Conservation (phyloP, 2,113 vertebrate species). For the Nycticorax nycticorax region DNA sequence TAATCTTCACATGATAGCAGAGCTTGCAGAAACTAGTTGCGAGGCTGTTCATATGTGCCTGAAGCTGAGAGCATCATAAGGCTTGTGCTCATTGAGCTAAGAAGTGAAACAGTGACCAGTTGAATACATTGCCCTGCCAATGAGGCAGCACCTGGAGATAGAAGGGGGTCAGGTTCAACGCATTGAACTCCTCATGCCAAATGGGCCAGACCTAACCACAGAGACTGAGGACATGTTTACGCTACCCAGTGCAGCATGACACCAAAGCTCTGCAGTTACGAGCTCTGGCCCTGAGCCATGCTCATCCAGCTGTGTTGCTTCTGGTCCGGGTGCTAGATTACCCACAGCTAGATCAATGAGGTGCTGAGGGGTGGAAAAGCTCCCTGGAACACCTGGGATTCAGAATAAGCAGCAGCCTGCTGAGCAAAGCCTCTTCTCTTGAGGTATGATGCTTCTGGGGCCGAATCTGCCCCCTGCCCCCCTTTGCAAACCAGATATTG, state of each 20-base stretch:
- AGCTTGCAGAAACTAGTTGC: neutral
- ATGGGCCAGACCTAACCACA: neutral
- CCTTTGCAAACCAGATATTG: neutral
- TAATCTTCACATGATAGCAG: neutral
- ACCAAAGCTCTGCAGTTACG: neutral
- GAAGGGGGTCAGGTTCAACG: neutral
- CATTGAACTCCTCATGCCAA: neutral
- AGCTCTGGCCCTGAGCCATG: rapidly evolving
- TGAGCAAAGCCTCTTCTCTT: neutral
- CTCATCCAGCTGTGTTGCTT: neutral
- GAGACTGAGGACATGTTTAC: neutral
- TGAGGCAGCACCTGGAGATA: neutral
- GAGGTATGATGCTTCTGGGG: neutral
- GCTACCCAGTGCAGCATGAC: neutral
- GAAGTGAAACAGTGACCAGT: neutral
- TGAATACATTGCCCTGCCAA: neutral
- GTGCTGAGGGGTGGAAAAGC: neutral
- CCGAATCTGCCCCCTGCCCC: neutral
- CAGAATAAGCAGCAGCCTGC: neutral
- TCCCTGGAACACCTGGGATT: neutral
- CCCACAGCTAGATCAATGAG: neutral
- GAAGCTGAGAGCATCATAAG: neutral
- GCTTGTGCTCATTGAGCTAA: neutral
- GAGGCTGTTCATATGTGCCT: neutral
- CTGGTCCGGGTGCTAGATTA: rapidly evolving